Evolutionary conservation across 1,140 invertebrate species (phyloP).

Genomic region (Drosophila burlai): DNA sequence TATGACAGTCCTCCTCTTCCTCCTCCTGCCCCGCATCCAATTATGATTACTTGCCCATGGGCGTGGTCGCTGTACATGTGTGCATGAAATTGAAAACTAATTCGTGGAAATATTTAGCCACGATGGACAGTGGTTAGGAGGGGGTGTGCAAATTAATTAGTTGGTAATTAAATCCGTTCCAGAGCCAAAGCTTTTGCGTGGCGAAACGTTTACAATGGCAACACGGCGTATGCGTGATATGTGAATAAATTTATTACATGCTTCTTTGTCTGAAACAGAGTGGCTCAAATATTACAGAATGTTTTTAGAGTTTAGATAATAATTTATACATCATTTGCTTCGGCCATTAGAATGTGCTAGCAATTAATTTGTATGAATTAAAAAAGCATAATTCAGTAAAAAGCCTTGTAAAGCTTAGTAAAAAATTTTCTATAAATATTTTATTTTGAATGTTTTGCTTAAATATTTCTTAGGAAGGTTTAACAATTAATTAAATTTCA

Average conservation of each 20-base stretch:
- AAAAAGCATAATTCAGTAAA: not conserved
- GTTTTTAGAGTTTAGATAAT: not conserved
- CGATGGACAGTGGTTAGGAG: not conserved
- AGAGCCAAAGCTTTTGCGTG: not conserved
- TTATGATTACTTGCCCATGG: constrained; percentile 18
- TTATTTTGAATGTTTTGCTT: too few species aligned
- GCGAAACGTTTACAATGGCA: not conserved
- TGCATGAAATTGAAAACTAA: constrained; percentile 57
- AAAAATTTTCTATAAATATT: too few species aligned
- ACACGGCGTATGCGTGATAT: constrained; percentile 48
- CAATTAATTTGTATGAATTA: not conserved
- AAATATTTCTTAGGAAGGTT: too few species aligned
- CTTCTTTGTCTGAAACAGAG: not conserved
- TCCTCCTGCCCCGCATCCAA: not conserved
- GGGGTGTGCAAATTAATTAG: constrained; percentile 50
- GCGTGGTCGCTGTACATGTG: constrained; percentile 13
- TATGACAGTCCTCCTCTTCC: not conserved
- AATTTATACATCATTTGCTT: not conserved
- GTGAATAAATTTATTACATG: constrained; percentile 9
- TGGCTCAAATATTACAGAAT: not conserved
- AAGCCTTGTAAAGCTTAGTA: too few species aligned
- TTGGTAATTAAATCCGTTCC: constrained; percentile 52
- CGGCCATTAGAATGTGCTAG: too few species aligned
- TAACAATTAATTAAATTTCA: not conserved
- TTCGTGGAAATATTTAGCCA: constrained; percentile 26